phyloP scores from a whole-genome alignment of 2,113 vertebrate species.

The Brachypodius melanocephalos region DNA sequence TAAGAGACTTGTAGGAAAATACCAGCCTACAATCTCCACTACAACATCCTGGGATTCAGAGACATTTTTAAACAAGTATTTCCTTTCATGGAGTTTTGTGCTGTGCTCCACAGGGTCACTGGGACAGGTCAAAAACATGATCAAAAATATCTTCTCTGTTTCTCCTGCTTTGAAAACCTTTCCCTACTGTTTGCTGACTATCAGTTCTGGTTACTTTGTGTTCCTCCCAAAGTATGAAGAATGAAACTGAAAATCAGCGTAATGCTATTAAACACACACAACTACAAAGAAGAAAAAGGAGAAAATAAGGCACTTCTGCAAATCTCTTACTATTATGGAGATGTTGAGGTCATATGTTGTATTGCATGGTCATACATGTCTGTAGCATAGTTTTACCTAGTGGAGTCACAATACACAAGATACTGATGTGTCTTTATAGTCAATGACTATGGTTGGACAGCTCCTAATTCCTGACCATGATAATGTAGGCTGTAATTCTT shows the following conservation, averaged over 20 bases:
- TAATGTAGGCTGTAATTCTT: not conserved
- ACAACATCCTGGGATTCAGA: not conserved
- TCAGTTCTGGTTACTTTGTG: not conserved
- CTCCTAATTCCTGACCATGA: not conserved
- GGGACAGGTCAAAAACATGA: not conserved
- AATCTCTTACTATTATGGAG: not conserved
- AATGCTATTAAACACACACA: not conserved
- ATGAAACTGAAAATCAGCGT: not conserved
- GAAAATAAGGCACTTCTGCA: not conserved
- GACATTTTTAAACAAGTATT: constrained; percentile 1
- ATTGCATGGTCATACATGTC: not conserved
- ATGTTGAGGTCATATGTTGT: not conserved
- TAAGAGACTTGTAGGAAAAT: not conserved
- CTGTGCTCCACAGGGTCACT: not conserved
- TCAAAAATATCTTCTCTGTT: not conserved
- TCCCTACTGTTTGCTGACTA: not conserved
- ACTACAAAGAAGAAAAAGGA: not conserved
- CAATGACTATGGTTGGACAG: not conserved
- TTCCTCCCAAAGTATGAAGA: not conserved
- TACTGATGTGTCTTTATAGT: not conserved
- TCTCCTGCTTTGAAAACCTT: not conserved
- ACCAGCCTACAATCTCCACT: not conserved
- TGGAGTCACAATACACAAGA: not conserved
- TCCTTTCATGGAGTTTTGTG: not conserved
- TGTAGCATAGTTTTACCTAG: not conserved